Percentiles rank a stretch among this genome's conserved stretches.
Evolutionary conservation across 2,888 invertebrate genomes (phyloP).

Genomic region (Synergus itoensis): DNA sequence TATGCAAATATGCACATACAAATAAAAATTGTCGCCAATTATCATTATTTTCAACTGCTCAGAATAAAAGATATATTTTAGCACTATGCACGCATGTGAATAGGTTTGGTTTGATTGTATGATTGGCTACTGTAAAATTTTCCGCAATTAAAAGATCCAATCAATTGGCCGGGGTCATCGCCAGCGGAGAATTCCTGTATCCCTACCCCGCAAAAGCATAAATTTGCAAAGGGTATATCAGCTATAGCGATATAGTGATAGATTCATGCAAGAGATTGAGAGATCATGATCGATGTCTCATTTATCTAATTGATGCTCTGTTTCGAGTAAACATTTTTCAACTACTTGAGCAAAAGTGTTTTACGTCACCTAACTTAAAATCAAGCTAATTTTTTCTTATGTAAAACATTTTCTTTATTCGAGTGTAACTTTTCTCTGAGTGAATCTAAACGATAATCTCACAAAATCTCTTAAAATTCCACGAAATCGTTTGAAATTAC

Average conservation of each 20-base stretch:
- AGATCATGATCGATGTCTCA: conserved; percentile 33
- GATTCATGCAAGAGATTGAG: background rate
- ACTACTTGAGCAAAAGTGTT: too few species aligned
- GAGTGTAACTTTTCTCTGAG: too few species aligned
- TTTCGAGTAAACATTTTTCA: background rate
- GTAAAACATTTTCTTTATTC: too few species aligned
- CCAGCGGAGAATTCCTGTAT: conserved; percentile 58
- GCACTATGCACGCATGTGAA: background rate
- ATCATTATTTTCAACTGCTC: too few species aligned
- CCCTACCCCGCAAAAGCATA: background rate
- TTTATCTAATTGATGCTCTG: conserved; percentile 13
- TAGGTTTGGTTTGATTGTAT: background rate
- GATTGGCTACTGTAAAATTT: background rate
- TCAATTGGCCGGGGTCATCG: conserved; percentile 53
- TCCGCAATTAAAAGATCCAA: conserved; percentile 29
- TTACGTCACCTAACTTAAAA: too few species aligned
- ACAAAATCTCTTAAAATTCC: too few species aligned
- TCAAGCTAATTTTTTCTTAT: too few species aligned
- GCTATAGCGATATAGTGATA: background rate
- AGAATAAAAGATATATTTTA: too few species aligned
- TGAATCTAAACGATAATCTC: too few species aligned
- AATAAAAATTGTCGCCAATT: too few species aligned
- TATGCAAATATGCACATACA: too few species aligned
- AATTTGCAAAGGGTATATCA: conserved; percentile 14
- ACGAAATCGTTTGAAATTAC: too few species aligned